These are phyloP conservation scores for Balaenoptera acutorostrata DNA, from an alignment of 2,113 vertebrate species.

Conservation along the genomic window DNA sequence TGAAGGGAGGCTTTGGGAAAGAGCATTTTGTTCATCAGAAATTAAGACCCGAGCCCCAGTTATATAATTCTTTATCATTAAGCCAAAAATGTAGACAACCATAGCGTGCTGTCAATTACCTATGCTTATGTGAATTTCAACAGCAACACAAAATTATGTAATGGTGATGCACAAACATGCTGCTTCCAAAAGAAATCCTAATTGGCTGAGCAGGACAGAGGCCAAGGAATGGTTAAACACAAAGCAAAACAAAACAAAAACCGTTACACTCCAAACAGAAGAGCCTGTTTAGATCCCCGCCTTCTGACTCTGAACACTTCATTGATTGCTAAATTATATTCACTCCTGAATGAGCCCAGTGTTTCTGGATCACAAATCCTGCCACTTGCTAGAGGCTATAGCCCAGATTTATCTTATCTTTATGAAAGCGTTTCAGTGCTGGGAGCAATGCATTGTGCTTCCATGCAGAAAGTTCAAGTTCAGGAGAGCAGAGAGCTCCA, in stretches of 20 bases:
- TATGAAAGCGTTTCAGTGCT: neutral
- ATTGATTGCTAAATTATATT: slow-evolving; percentile 75
- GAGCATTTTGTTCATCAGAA: neutral
- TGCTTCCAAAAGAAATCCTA: slow-evolving; percentile 53
- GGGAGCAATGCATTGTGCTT: neutral
- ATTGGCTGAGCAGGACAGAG: neutral
- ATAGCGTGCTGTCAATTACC: neutral
- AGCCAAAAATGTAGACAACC: neutral
- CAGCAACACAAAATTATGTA: neutral
- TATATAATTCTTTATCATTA: neutral
- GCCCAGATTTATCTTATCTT: slow-evolving; percentile 17
- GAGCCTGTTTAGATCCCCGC: slow-evolving; percentile 58
- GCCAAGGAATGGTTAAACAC: slow-evolving; percentile 26
- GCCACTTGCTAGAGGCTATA: slow-evolving; percentile 32
- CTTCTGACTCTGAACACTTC: slow-evolving; percentile 73
- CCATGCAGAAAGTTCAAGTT: slow-evolving; percentile 52
- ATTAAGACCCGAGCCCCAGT: neutral
- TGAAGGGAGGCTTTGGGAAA: neutral
- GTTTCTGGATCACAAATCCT: slow-evolving; percentile 64
- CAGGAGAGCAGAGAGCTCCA: neutral
- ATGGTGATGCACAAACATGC: neutral
- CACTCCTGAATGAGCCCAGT: slow-evolving; percentile 49
- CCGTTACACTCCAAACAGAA: neutral
- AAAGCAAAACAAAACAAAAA: neutral
- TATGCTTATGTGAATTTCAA: neutral